These are phyloP conservation scores for Felis chaus DNA, from an alignment of 2,113 vertebrate genomes.

Conservation along the genomic window DNA sequence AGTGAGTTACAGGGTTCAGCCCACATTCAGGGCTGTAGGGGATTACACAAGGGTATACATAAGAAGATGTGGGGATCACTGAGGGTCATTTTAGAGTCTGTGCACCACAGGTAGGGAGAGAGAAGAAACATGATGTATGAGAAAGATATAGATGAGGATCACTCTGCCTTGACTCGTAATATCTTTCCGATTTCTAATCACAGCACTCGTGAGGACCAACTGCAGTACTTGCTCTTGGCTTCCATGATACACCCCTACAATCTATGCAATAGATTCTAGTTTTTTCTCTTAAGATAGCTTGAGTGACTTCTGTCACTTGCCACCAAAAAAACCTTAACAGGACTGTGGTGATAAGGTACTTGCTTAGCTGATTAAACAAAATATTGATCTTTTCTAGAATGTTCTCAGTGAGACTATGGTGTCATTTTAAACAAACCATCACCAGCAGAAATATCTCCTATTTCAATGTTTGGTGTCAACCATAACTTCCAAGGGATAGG, in stretches of 20 bases:
- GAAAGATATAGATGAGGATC: neutral
- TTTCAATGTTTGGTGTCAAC: conserved; percentile 24
- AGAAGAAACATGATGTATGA: neutral
- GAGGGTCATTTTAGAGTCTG: neutral
- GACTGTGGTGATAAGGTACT: neutral
- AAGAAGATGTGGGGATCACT: neutral
- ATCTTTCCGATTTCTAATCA: neutral
- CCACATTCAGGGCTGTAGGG: neutral
- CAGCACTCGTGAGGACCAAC: neutral
- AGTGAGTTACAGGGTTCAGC: neutral
- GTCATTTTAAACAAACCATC: conserved; percentile 48
- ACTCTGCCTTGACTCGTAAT: neutral
- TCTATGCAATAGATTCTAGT: neutral
- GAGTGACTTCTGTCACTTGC: neutral
- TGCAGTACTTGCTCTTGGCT: neutral
- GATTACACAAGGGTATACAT: neutral
- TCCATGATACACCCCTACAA: neutral
- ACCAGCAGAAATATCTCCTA: neutral
- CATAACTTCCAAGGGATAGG: neutral
- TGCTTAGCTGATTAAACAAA: neutral
- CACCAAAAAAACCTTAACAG: neutral
- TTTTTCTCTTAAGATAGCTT: neutral
- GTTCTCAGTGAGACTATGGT: neutral
- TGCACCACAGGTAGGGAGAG: neutral
- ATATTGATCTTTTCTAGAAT: conserved; percentile 1